These are phyloP conservation scores for Apoda limacodes DNA, from an alignment of 2,888 invertebrate genomes.

Conservation along the genomic window DNA sequence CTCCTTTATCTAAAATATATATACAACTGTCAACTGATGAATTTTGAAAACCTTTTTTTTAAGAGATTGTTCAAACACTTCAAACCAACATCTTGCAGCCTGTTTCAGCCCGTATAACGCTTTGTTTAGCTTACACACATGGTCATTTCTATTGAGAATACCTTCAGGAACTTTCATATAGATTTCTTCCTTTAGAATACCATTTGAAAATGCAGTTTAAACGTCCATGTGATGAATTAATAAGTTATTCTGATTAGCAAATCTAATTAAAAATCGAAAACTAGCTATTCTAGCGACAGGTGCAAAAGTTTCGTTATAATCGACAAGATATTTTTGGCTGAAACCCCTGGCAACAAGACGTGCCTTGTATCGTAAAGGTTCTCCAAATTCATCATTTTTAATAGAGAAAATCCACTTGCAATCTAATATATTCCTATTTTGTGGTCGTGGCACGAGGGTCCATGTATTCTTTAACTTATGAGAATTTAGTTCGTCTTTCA, in stretches of 20 bases:
- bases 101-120: not conserved
- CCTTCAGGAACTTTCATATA: not conserved
- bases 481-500: not conserved
- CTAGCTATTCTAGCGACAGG: not conserved
- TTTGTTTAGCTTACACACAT: not conserved
- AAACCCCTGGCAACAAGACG: not conserved
- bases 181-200: no score
- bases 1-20: conserved; percentile 14
- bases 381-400: not conserved
- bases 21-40: conserved; percentile 18
- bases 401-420: not conserved
- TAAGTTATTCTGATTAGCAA: not conserved
- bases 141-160: not conserved
- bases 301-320: not conserved
- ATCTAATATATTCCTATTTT: not conserved
- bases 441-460: not conserved
- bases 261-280: not conserved
- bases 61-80: conserved; percentile 2
- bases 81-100: conserved; percentile 17
- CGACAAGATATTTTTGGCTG: not conserved
- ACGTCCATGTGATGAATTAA: not conserved
- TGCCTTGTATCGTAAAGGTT: not conserved
- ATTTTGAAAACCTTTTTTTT: conserved; percentile 6
- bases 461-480: not conserved
- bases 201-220: not conserved